Percentiles rank a stretch among this genome's conserved stretches.
These are phyloP conservation scores for Albula goreensis DNA, from an alignment of 2,113 vertebrate genomes.

Conservation along the genomic window DNA sequence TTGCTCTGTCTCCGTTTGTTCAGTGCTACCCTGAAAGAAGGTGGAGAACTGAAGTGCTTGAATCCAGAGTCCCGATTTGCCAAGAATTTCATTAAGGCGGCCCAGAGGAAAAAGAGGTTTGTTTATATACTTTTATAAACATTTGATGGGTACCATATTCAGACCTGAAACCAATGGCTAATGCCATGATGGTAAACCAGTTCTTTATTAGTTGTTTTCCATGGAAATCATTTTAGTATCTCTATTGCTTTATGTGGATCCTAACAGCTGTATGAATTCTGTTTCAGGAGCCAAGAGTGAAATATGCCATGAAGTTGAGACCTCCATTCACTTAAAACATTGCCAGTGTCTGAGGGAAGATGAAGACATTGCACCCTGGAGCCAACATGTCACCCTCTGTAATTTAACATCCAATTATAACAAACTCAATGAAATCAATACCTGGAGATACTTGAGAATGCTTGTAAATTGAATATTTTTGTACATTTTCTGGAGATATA, in stretches of 20 bases:
- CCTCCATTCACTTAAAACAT: no score
- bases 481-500: neutral
- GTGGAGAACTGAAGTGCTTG: constrained; percentile 16
- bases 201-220: neutral
- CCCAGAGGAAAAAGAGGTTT: constrained; percentile 19
- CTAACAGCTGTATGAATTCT: neutral
- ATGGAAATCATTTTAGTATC: neutral
- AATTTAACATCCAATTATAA: neutral
- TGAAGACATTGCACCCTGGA: no score
- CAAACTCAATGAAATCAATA: neutral
- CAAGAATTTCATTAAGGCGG: constrained; percentile 14
- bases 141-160: neutral
- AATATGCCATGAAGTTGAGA: neutral
- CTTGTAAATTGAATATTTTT: neutral
- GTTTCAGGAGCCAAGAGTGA: neutral
- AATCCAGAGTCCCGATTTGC: constrained; percentile 28
- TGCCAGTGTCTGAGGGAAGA: no score
- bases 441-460: neutral
- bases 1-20: no score
- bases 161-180: no score
- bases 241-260: neutral
- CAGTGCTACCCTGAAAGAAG: neutral
- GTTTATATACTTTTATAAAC: neutral
- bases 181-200: neutral
- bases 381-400: no score